Evolutionary conservation across 1,140 invertebrate genomes (phyloP).

Genomic region (Tetraneura akinire): DNA sequence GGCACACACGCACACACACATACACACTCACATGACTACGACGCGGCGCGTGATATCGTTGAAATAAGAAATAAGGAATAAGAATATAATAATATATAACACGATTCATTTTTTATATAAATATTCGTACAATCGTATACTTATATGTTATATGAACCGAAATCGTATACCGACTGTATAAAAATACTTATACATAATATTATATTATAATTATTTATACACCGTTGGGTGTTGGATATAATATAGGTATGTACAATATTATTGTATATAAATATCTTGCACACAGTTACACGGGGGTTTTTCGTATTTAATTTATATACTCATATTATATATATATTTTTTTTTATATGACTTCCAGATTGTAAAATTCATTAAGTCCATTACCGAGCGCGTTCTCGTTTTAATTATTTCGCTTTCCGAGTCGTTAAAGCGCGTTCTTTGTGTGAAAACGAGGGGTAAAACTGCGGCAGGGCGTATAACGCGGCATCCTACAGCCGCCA

Average conservation of each 20-base stretch:
- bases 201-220: constrained; percentile 11
- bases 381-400: constrained; percentile 39
- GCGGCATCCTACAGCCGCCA: too few species aligned
- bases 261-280: too few species aligned
- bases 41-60: constrained; percentile 25
- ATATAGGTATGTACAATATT: too few species aligned
- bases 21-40: background rate
- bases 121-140: too few species aligned
- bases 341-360: constrained; percentile 41
- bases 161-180: too few species aligned
- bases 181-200: too few species aligned
- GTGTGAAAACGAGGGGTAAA: constrained; percentile 15
- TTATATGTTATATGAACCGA: too few species aligned
- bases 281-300: too few species aligned
- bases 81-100: constrained; percentile 22
- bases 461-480: constrained; percentile 13
- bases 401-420: constrained; percentile 46
- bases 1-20: background rate
- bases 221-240: background rate
- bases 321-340: too few species aligned
- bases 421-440: constrained; percentile 45
- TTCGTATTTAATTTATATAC: too few species aligned
- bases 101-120: constrained; percentile 1
- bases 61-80: too few species aligned
- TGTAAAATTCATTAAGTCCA: constrained; percentile 48